Percentiles rank a stretch among this genome's conserved stretches.
phyloP scores from a whole-genome alignment of 2,888 invertebrate genomes.

The Leucophenga maculata region DNA sequence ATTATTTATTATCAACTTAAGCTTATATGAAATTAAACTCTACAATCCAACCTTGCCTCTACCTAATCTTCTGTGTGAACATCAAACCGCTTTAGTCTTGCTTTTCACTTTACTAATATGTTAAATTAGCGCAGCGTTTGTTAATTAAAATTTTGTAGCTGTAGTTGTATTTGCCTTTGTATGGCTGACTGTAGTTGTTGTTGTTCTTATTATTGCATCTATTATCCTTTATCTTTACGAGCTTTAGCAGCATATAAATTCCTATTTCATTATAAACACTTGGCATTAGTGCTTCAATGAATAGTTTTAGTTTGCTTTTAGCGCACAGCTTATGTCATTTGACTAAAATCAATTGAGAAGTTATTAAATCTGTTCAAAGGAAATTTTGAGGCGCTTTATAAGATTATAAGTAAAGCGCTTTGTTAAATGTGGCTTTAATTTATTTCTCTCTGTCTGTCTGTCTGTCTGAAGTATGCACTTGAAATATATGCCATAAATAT shows the following conservation, averaged over 20 bases:
- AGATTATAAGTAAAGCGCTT: too few species aligned
- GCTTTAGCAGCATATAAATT: slow-evolving; percentile 32
- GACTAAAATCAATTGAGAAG: slow-evolving; percentile 31
- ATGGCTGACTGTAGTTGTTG: neutral
- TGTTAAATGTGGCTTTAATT: neutral
- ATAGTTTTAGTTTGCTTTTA: too few species aligned
- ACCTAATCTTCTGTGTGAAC: too few species aligned
- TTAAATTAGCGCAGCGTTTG: slow-evolving; percentile 61
- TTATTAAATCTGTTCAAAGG: slow-evolving; percentile 22
- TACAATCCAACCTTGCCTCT: too few species aligned
- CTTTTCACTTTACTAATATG: slow-evolving; percentile 57
- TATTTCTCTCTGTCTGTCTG: neutral
- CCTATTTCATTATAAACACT: too few species aligned
- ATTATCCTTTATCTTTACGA: slow-evolving; percentile 35
- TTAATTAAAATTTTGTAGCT: slow-evolving; percentile 60
- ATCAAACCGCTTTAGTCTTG: neutral
- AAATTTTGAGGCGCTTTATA: neutral
- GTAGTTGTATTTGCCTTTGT: neutral
- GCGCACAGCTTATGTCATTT: too few species aligned
- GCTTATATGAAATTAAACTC: too few species aligned
- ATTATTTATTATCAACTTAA: too few species aligned
- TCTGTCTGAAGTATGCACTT: neutral
- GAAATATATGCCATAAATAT: neutral
- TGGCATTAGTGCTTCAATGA: too few species aligned
- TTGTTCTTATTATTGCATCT: slow-evolving; percentile 5